These are phyloP conservation scores for Lamellibrachia luymesi DNA, from an alignment of 1,140 invertebrate genomes.

Conservation along the genomic window DNA sequence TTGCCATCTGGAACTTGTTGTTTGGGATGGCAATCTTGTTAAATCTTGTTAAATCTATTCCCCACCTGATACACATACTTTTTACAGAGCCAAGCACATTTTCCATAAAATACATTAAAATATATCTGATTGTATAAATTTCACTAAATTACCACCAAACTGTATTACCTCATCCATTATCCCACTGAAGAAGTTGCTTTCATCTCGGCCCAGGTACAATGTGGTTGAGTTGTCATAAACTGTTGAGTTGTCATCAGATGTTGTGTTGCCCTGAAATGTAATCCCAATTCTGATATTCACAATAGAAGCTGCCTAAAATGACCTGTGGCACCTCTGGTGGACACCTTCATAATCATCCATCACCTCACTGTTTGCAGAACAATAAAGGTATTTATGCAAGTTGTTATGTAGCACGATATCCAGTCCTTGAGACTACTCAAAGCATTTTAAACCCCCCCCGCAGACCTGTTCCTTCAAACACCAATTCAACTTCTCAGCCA, in stretches of 20 bases:
- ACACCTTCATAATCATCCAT: too few species aligned
- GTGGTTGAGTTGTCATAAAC: not conserved
- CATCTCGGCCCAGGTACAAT: slow-evolving; percentile 15
- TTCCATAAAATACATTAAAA: not conserved
- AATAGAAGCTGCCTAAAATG: not conserved
- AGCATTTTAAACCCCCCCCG: too few species aligned
- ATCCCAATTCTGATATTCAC: not conserved
- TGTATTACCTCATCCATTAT: slow-evolving; percentile 18
- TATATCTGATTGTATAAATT: not conserved
- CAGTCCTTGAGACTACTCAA: too few species aligned
- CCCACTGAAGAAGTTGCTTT: slow-evolving; percentile 12
- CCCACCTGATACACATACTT: too few species aligned
- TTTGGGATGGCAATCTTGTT: too few species aligned
- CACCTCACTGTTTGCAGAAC: too few species aligned
- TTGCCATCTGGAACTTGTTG: too few species aligned
- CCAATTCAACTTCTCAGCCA: too few species aligned
- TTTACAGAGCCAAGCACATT: not conserved
- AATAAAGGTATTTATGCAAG: too few species aligned
- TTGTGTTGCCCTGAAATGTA: not conserved
- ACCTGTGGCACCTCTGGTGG: not conserved
- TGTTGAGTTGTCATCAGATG: not conserved
- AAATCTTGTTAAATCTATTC: too few species aligned
- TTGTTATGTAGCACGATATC: too few species aligned
- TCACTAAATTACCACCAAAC: not conserved
- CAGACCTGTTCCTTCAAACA: too few species aligned